Conservation (phyloP, 2,888 invertebrate genomes). For the Cheilosia urbana region DNA sequence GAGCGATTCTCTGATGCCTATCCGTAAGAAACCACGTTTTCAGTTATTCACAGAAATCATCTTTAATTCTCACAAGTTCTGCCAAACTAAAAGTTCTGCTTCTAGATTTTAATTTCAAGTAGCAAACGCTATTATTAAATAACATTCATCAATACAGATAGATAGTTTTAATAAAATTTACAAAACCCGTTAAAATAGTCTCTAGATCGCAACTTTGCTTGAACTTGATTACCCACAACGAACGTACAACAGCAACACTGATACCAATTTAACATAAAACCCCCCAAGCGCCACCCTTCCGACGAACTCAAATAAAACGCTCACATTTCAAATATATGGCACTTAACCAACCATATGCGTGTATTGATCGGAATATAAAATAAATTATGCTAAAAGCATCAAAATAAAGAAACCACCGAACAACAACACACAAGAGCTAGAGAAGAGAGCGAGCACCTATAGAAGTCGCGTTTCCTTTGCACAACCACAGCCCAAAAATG, state of each 20-base stretch:
- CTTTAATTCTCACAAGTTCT: too few relatives aligned
- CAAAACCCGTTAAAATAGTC: too few relatives aligned
- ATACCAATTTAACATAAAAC: neutral
- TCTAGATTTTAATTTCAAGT: too few relatives aligned
- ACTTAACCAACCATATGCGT: slow-evolving; percentile 49
- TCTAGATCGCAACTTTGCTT: too few relatives aligned
- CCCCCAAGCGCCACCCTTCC: neutral
- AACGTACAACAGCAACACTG: slow-evolving; percentile 43
- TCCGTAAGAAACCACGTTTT: too few relatives aligned
- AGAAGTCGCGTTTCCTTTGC: neutral
- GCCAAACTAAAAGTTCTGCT: too few relatives aligned
- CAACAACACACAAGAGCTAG: slow-evolving; percentile 15
- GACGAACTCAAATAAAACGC: slow-evolving; percentile 43
- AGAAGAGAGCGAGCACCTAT: neutral
- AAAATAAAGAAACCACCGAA: slow-evolving; percentile 48
- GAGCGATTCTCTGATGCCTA: too few relatives aligned
- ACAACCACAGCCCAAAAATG: neutral
- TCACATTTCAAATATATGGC: slow-evolving; percentile 54
- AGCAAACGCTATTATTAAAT: too few relatives aligned
- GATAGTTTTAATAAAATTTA: too few relatives aligned
- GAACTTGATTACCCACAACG: neutral
- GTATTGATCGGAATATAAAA: slow-evolving; percentile 68
- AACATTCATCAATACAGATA: too few relatives aligned
- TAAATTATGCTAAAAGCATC: slow-evolving; percentile 65
- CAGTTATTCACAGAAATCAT: too few relatives aligned